Evolutionary conservation across 2,113 vertebrate species (phyloP), one percentile per base, ranked within the genome.

Genomic region (Lutjanus erythropterus): DNA sequence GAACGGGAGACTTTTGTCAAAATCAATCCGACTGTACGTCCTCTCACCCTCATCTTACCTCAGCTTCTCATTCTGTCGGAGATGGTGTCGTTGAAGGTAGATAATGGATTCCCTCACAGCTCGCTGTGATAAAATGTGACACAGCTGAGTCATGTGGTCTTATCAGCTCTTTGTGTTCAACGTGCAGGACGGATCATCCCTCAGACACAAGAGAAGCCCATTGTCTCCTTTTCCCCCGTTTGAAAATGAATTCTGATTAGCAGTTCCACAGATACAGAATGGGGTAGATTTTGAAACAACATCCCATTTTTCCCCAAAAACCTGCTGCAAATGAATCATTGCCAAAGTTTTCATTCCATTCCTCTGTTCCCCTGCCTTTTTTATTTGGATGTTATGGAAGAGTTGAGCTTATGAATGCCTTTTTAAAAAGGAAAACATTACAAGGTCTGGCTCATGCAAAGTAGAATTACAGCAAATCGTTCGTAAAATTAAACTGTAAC

Each of bases 401-500:
- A 83, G 71, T 67, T 80, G 37, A 70, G 61, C 60, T 72, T 31
- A 44, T 9, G 16, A 71, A 65, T 66, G 25, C 9, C 35, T 62
- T 82, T 83, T 80, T 49, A 67, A 69, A 74, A 53, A 70, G 50
- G 16, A 82, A 82, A 85, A 85, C 46, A 75, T 66, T 58, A 46
- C 64, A n/a, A 23, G 35, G 42, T 70, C 59, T 61, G 71, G 75
- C 72, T 78, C 47, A 69, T 61, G 71, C 35, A 72, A 82, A 71
- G 15, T 27, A 56, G 50, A 86, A 83, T 78, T 37, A 73, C 6
- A 67, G 75, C 59, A 91, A 88, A 86, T 82, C 15, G 53, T 78
- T 81, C 6, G 70, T 87, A 81, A 87, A 92, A 89, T 86, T 69
- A 82, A 87, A 90, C 42, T 82, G 29, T 67, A 75, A 62, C 79